These are phyloP conservation scores for Syngnathus floridae DNA, from an alignment of 2,113 vertebrate genomes.

Conservation along the genomic window DNA sequence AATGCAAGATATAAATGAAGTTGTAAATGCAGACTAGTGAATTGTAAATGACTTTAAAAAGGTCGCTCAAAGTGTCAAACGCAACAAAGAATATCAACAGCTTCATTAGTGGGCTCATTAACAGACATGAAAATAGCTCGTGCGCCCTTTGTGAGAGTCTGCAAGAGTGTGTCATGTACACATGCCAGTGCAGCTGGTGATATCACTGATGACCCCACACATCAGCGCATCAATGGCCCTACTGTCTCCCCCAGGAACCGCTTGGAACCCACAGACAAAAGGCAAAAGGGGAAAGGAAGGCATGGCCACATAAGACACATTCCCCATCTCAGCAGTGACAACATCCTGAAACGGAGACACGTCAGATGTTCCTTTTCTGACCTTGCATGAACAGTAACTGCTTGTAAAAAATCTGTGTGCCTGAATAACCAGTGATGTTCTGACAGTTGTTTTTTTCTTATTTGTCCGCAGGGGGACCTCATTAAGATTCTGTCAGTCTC, in stretches of 20 bases:
- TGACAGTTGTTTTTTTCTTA: constrained; percentile 2
- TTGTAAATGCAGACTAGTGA: too few species aligned
- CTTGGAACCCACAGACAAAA: constrained; percentile 54
- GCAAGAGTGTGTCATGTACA: constrained; percentile 60
- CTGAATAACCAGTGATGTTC: background rate
- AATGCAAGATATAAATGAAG: too few species aligned
- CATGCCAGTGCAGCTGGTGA: constrained; percentile 67
- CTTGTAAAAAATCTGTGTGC: background rate
- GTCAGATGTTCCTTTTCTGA: background rate
- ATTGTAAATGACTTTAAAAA: background rate
- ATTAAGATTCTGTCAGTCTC: constrained; percentile 29
- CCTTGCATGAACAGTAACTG: background rate
- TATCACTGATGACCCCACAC: constrained; percentile 63
- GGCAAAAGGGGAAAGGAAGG: constrained; percentile 45
- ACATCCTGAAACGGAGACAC: constrained; percentile 15
- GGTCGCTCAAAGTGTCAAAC: background rate
- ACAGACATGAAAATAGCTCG: constrained; percentile 34
- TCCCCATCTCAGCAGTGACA: constrained; percentile 36
- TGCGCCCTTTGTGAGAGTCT: constrained; percentile 34
- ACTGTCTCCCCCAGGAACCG: constrained; percentile 53
- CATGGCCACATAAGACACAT: constrained; percentile 34
- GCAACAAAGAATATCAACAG: constrained; percentile 3
- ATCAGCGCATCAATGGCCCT: constrained; percentile 58
- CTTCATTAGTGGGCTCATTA: constrained; percentile 31
- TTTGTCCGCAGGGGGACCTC: constrained; percentile 19